A percentile compares a stretch with the other conserved stretches of the same genome.
These are phyloP conservation scores for Halichoerus grypus DNA, from an alignment of 2,113 vertebrate genomes.

Conservation along the genomic window DNA sequence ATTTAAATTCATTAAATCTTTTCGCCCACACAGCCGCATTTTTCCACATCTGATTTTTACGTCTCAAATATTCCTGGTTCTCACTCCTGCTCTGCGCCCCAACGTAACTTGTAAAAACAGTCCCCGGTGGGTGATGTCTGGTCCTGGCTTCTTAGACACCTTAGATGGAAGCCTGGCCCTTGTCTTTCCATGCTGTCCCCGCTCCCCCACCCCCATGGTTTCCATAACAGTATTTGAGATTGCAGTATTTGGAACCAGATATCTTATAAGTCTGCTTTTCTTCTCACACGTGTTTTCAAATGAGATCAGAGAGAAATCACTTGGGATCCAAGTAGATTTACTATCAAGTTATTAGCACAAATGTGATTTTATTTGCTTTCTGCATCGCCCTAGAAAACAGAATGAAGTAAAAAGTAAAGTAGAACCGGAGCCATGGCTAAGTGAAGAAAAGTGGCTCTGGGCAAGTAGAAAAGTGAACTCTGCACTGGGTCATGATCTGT, in stretches of 20 bases:
- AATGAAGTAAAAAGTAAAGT: background rate
- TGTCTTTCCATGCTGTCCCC: background rate
- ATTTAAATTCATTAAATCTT: background rate
- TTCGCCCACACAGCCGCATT: fast-evolving
- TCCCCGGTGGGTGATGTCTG: background rate
- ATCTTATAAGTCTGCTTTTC: background rate
- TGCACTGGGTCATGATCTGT: background rate
- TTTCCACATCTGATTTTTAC: background rate
- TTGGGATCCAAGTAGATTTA: background rate
- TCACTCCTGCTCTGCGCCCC: background rate
- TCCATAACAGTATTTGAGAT: background rate
- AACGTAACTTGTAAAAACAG: fast-evolving
- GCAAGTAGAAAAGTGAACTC: background rate
- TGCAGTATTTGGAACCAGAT: background rate
- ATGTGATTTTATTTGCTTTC: background rate
- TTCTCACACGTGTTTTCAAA: background rate
- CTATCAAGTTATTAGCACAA: background rate
- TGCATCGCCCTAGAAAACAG: background rate
- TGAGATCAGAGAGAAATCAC: background rate
- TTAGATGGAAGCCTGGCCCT: background rate
- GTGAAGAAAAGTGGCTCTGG: background rate
- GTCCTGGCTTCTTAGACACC: background rate
- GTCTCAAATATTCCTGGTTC: background rate
- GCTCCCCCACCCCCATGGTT: fast-evolving
- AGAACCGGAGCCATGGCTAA: background rate